Evolutionary conservation across 2,888 invertebrate genomes (phyloP).

Genomic region (Polietes domitor): DNA sequence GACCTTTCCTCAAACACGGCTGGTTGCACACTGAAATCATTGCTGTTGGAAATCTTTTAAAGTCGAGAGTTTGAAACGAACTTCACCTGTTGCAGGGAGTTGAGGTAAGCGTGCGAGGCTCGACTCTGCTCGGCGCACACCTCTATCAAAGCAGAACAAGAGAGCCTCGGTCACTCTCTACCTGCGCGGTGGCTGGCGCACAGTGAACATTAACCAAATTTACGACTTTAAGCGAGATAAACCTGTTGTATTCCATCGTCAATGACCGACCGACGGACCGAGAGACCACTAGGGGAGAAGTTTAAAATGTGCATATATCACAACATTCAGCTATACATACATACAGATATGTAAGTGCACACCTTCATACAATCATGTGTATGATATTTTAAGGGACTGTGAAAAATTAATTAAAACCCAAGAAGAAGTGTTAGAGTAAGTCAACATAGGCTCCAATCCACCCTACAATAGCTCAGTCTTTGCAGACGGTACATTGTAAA

Average conservation of each 20-base stretch:
- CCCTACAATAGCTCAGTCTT: no score
- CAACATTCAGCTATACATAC: background rate
- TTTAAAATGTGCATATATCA: background rate
- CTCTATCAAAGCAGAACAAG: background rate
- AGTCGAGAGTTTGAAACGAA: conserved; percentile 29
- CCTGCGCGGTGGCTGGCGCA: background rate
- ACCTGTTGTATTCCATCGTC: conserved; percentile 28
- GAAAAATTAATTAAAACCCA: conserved; percentile 23
- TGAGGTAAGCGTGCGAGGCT: no score
- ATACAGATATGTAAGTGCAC: background rate
- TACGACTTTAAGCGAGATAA: conserved; percentile 28
- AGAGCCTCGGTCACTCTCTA: background rate
- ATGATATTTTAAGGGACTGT: background rate
- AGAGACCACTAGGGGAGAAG: background rate
- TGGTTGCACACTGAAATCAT: background rate
- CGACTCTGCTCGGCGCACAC: background rate
- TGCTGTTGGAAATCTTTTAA: background rate
- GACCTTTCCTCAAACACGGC: background rate
- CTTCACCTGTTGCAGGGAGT: conserved; percentile 4
- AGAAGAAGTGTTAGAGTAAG: background rate
- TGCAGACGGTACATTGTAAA: no score
- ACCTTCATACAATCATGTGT: background rate
- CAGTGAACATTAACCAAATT: conserved; percentile 10
- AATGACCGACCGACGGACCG: background rate
- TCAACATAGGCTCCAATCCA: background rate